Conservation (phyloP, 2,113 vertebrate genomes). For the Elgaria multicarinata region DNA sequence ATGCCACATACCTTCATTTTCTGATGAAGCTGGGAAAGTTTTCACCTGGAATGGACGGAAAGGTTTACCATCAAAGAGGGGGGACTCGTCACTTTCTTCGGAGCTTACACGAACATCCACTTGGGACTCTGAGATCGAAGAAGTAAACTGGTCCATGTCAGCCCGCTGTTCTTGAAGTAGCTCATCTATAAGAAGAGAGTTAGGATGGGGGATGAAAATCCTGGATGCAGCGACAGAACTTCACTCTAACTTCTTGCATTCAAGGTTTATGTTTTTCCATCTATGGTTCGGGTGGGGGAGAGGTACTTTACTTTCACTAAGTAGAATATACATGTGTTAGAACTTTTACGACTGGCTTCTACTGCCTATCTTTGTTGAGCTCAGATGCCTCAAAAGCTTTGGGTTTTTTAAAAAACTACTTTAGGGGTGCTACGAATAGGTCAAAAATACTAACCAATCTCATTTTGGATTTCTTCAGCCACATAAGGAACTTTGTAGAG, state of each 20-base stretch:
- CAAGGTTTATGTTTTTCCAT: background rate
- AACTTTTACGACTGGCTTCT: background rate
- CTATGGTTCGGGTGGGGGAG: no score
- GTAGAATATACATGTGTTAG: background rate
- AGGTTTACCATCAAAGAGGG: constrained; percentile 82
- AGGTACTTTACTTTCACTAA: background rate
- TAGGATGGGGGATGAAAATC: background rate
- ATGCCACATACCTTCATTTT: constrained; percentile 87
- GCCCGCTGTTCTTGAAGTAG: constrained; percentile 94
- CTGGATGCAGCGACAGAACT: no score
- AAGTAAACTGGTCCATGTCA: constrained; percentile 95
- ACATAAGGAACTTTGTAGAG: constrained; percentile 97
- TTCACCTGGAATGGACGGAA: constrained; percentile 92
- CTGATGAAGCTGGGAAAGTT: constrained; percentile 86
- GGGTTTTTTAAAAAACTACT: background rate
- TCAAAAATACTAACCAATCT: constrained; percentile 87
- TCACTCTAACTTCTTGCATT: background rate
- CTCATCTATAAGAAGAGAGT: constrained; percentile 81
- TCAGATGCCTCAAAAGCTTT: background rate
- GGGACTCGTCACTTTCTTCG: constrained; percentile 89
- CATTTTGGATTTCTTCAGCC: constrained; percentile 93
- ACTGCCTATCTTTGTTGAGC: background rate
- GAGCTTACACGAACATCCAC: constrained; percentile 91
- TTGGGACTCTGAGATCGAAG: constrained; percentile 92
- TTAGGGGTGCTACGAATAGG: background rate